Evolutionary conservation across 2,113 vertebrate species (phyloP), one percentile per base, ranked within the genome.

Genomic region (Sinocyclocheilus maitianheensis): DNA sequence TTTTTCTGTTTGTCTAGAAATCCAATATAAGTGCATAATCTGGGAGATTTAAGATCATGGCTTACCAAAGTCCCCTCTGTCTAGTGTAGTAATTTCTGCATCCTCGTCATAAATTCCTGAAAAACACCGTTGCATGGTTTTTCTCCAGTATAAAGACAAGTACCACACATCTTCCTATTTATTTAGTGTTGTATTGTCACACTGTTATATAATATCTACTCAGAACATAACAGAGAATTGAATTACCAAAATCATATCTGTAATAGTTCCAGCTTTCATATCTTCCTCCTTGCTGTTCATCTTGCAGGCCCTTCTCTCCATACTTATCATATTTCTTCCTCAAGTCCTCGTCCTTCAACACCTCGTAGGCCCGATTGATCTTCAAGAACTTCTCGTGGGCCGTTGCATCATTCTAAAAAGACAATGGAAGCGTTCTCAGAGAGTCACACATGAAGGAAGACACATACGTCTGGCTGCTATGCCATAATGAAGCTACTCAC

Each of bases 201-300:
- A 5, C 26, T 22, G 3, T 16, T 8, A 22, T 4, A n/a, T 22
- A 13, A 60, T 34, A 81, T 11, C 37, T 4, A 63, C 37, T 14
- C 24, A n/a, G 46, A 48, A 12, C 46, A 12, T 48, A 12, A 48
- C 10, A 46, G n/a, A 24, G 0, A 67, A 48, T 0, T 3, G 10
- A 84, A 94, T 91, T 91, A 98, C 98, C 98, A 88, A 99, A 99
- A 93, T 99, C 98, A 24, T 99, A 98, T 86, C 97, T 95, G 89
- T 99, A 99, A 10, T 93, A 99, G 93, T 95, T 96, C 97, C 97
- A 99, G 95, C 97, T 99, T 92, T 99, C 98, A 0, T 99, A 99
- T 55, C 96, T 94, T 30, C 97, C 95, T 79, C 96, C 96, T 86
- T 94, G 93, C 87, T 97, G 96, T 87, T 97, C 96, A 88, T 98